These are phyloP conservation scores for Napeogenes sylphis DNA, from an alignment of 2,888 invertebrate species.

Conservation along the genomic window DNA sequence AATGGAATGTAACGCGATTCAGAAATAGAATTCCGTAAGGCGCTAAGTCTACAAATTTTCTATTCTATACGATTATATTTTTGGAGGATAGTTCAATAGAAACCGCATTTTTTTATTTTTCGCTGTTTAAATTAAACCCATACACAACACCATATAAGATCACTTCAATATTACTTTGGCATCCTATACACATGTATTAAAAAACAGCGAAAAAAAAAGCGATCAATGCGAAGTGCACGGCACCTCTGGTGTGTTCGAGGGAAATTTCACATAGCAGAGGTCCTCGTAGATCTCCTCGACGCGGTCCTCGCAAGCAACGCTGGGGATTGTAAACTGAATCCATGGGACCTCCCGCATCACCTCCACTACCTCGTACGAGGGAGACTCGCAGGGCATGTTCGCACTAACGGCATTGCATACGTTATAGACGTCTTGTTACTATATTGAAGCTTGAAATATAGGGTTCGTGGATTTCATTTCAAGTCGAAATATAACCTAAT, in stretches of 20 bases:
- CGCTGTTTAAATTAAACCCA: too few species aligned
- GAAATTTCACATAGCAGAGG: slow-evolving; percentile 90
- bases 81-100: slow-evolving; percentile 14
- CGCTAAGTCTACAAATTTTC: not conserved
- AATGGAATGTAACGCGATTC: not conserved
- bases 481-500: too few species aligned
- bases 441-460: too few species aligned
- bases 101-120: too few species aligned
- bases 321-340: slow-evolving; percentile 83
- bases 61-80: not conserved
- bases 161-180: not conserved
- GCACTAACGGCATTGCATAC: slow-evolving; percentile 50
- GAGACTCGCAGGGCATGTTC: slow-evolving; percentile 48
- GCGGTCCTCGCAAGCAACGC: slow-evolving; percentile 77
- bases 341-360: slow-evolving; percentile 74
- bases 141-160: too few species aligned
- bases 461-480: too few species aligned
- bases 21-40: not conserved
- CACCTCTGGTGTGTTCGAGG: slow-evolving; percentile 83
- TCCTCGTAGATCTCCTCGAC: slow-evolving; percentile 93
- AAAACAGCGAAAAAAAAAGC: slow-evolving; percentile 9
- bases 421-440: not conserved
- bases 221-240: not conserved
- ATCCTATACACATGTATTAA: not conserved
- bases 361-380: slow-evolving; percentile 45